Evolutionary conservation across 2,797 vertebrate genomes (phyloP), one percentile per base, ranked within the genome.

Genomic region (Neomorphus geoffroyi): DNA sequence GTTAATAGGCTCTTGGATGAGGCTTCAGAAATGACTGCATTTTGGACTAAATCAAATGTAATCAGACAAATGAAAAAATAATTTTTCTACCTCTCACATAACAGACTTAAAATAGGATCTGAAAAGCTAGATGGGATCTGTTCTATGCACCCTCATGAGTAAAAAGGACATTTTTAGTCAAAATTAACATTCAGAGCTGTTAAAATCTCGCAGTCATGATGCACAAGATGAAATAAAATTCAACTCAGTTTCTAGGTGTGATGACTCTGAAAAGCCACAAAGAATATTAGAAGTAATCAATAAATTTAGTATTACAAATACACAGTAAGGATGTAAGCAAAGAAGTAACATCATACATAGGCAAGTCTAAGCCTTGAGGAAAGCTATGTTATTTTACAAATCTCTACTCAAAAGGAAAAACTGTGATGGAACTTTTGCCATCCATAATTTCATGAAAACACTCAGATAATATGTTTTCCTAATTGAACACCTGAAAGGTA

Each of bases 1-100:
- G 13, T 19, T 75, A 41, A 26, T 2, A 33, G 18, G 13, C 37
- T 41, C 33, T 53, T 48, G 9, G 33, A 48, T 0, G 0, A 75
- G 18, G 48, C 13, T 77, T 58, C 53, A 7, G 21, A 80, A 87
- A 62, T 30, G 1, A n/a, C 39, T 50, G 30, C 39, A 33, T 62
- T 72, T 80, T 72, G 14, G 33, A 50, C 16, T 43, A 72, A 56
- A 75, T 28, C 19, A 66, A 75, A 70, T 53, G 13, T 37, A 51
- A n/a, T 33, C 27, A 37, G 39, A 56, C 2, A 56, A 62, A 67
- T 22, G 21, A 51, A 71, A 67, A 65, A 85, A 60, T 1, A 22
- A 2, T 50, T 35, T 65, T 89, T 74, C 65, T 71, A 26, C 39
- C 14, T 87, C 48, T 84, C 32, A n/a, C 8, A 7, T 23, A 74